A percentile compares a stretch with the other conserved stretches of the same genome.
These are phyloP conservation scores for Trachelus stipa DNA, from an alignment of 2,888 invertebrate species.

Conservation along the genomic window DNA sequence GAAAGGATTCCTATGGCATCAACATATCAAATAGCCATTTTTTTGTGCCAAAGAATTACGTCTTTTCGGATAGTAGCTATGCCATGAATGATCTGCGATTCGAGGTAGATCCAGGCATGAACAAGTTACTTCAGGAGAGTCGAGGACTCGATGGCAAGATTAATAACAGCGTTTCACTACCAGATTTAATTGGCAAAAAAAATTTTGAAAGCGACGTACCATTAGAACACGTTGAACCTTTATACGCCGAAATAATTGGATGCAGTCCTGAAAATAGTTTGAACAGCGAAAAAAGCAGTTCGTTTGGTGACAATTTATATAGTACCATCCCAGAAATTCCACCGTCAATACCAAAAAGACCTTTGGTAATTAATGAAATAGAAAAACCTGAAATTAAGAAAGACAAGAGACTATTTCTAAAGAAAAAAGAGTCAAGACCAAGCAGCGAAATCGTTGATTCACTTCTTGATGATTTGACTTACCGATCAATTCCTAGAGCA, in stretches of 20 bases:
- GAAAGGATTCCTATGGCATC: slow-evolving; percentile 45
- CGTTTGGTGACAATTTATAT: background rate
- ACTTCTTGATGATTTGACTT: slow-evolving; percentile 19
- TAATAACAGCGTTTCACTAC: slow-evolving; percentile 28
- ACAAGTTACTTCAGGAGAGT: slow-evolving; percentile 41
- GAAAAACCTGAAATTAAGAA: background rate
- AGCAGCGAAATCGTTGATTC: slow-evolving; percentile 31
- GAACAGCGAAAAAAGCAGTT: background rate
- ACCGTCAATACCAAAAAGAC: background rate
- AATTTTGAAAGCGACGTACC: background rate
- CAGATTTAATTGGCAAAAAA: slow-evolving; percentile 20
- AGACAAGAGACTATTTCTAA: slow-evolving; percentile 42
- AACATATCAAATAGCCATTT: slow-evolving; percentile 57
- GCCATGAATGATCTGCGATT: slow-evolving; percentile 56
- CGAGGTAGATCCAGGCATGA: slow-evolving; percentile 56
- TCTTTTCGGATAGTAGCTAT: slow-evolving; percentile 46
- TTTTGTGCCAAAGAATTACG: slow-evolving; percentile 56
- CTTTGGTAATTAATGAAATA: background rate
- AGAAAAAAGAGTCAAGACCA: slow-evolving; percentile 39
- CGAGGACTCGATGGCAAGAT: slow-evolving; percentile 11
- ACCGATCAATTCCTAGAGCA: slow-evolving; percentile 20
- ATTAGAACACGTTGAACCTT: background rate
- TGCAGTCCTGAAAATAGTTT: background rate
- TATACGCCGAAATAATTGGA: background rate
- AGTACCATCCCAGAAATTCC: background rate